These are phyloP conservation scores for Calonectris borealis DNA, from an alignment of 2,113 vertebrate species.

Conservation along the genomic window DNA sequence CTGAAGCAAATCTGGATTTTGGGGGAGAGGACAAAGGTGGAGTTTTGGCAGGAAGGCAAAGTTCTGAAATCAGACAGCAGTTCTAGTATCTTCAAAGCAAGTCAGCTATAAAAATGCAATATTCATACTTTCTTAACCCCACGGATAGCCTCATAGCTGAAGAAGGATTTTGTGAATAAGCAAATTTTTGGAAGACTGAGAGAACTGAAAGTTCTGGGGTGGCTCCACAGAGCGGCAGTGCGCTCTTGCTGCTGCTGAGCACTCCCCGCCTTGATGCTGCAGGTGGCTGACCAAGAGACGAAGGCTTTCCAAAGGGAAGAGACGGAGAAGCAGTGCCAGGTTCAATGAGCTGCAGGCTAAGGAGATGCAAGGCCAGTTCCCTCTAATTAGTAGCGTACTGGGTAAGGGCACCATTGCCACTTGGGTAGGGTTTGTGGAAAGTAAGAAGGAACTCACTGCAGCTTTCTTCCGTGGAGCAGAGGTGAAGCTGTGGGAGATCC, in stretches of 20 bases:
- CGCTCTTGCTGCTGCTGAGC: background rate
- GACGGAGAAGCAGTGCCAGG: background rate
- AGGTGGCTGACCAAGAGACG: background rate
- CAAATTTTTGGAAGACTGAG: background rate
- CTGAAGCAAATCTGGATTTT: background rate
- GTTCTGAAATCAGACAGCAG: background rate
- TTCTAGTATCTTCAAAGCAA: background rate
- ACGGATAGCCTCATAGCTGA: rapidly evolving
- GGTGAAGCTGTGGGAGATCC: background rate
- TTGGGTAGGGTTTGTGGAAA: background rate
- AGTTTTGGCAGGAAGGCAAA: background rate
- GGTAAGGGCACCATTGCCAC: background rate
- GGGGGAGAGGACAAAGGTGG: background rate
- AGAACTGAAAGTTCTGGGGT: background rate
- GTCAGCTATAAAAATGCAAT: background rate
- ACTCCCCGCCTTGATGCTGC: rapidly evolving
- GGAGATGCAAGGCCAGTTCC: background rate
- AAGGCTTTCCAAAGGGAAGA: background rate
- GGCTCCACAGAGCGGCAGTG: background rate
- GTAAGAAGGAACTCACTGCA: background rate
- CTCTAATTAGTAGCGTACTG: background rate
- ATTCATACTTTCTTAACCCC: background rate
- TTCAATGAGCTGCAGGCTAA: background rate
- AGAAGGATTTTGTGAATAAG: background rate
- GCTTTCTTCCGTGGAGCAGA: background rate